phyloP scores from a whole-genome alignment of 2,797 vertebrate genomes.

The Falco berigora region DNA sequence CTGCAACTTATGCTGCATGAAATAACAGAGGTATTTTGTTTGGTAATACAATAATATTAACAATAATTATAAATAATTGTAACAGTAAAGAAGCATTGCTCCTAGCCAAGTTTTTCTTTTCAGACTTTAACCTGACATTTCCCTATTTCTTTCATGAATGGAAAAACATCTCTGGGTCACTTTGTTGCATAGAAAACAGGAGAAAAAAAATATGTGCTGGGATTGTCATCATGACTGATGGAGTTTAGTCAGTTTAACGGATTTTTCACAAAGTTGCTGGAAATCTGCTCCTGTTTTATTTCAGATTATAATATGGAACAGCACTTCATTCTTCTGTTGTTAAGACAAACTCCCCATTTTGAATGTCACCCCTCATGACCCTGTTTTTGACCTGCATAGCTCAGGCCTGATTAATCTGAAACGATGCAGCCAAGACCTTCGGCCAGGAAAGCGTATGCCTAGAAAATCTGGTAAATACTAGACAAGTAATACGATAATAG shows the following conservation, averaged over 20 bases:
- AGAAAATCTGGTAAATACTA: background rate
- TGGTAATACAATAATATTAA: background rate
- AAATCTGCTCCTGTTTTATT: constrained; percentile 5
- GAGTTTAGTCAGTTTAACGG: constrained; percentile 30
- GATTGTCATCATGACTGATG: constrained; percentile 41
- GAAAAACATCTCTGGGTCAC: background rate
- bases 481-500: background rate
- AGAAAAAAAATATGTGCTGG: background rate
- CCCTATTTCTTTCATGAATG: background rate
- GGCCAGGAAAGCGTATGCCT: background rate
- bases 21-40: background rate
- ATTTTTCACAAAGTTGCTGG: constrained; percentile 23
- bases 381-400: background rate
- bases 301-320: background rate
- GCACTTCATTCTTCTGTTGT: constrained; percentile 2
- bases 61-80: background rate
- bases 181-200: background rate
- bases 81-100: background rate
- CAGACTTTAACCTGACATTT: background rate
- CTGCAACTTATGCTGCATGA: background rate
- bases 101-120: background rate
- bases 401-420: background rate
- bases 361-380: background rate
- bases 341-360: background rate
- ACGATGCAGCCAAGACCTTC: background rate